These are phyloP conservation scores for Eulemur mongoz DNA, from an alignment of 2,797 vertebrate species.

Conservation along the genomic window DNA sequence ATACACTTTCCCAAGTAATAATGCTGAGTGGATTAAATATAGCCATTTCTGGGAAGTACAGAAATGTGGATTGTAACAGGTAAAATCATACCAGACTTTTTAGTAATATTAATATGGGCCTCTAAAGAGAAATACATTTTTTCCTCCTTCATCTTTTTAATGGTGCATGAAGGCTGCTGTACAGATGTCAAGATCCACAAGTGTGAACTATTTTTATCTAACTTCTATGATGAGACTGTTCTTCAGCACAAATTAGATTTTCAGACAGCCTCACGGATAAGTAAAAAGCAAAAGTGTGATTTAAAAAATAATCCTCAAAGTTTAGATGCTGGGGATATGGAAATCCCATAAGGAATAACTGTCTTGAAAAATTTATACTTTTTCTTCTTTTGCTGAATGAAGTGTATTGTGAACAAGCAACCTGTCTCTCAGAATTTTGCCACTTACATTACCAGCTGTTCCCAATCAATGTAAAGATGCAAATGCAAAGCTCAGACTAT, in stretches of 20 bases:
- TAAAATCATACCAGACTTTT: background rate
- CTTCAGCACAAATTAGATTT: constrained; percentile 2
- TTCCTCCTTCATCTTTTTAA: background rate
- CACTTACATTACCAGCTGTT: constrained; percentile 56
- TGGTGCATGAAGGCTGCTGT: background rate
- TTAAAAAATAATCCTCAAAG: constrained; percentile 27
- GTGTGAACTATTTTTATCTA: constrained; percentile 5
- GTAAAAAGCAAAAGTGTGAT: constrained; percentile 37
- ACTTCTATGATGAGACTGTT: background rate
- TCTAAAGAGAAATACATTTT: background rate
- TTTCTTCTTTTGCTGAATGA: constrained; percentile 43
- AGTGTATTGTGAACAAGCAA: constrained; percentile 50
- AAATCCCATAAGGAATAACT: constrained; percentile 38
- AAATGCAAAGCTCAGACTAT: constrained; percentile 40
- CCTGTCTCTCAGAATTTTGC: constrained; percentile 65
- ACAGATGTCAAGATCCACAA: background rate
- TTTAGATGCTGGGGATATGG: constrained; percentile 8
- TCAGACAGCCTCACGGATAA: background rate
- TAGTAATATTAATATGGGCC: background rate
- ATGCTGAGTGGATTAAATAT: background rate
- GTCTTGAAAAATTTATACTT: constrained; percentile 46
- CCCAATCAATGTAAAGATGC: constrained; percentile 51
- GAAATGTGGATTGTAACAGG: background rate
- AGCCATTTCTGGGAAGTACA: background rate
- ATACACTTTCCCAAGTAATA: background rate